Percentiles rank a stretch among this genome's conserved stretches.
phyloP scores from a whole-genome alignment of 1,140 invertebrate genomes.

The Metopolophium dirhodum region DNA sequence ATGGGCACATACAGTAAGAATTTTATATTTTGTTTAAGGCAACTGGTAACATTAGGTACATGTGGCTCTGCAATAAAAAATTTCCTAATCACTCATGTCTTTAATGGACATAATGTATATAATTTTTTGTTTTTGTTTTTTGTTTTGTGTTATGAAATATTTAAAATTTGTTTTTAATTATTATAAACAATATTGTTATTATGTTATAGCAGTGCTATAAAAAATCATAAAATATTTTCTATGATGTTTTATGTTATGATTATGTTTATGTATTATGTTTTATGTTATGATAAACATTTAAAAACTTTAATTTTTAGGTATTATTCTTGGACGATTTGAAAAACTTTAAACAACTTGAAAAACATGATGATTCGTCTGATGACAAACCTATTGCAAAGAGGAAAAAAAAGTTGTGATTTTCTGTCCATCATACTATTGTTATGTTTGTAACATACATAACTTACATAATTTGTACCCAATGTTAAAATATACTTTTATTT shows the following conservation, averaged over 20 bases:
- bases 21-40: constrained; percentile 38
- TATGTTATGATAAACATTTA: too few relatives aligned
- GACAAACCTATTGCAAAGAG: neutral
- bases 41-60: neutral
- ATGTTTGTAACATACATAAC: neutral
- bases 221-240: neutral
- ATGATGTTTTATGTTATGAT: neutral
- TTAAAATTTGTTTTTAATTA: neutral
- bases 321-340: constrained; percentile 52
- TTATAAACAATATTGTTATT: neutral
- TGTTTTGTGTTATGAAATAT: too few relatives aligned
- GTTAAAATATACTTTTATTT: neutral
- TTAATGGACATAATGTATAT: too few relatives aligned
- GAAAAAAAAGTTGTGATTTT: neutral
- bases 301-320: constrained; percentile 37
- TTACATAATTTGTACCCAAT: neutral
- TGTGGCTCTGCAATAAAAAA: neutral
- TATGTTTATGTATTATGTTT: too few relatives aligned
- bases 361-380: neutral
- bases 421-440: neutral
- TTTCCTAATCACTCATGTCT: neutral
- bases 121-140: too few relatives aligned
- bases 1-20: constrained; percentile 90
- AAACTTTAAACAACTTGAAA: constrained; percentile 9
- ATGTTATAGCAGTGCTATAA: neutral